Percentiles rank a stretch among this genome's conserved stretches.
These are phyloP conservation scores for Buathra laborator DNA, from an alignment of 2,888 invertebrate species.

Conservation along the genomic window DNA sequence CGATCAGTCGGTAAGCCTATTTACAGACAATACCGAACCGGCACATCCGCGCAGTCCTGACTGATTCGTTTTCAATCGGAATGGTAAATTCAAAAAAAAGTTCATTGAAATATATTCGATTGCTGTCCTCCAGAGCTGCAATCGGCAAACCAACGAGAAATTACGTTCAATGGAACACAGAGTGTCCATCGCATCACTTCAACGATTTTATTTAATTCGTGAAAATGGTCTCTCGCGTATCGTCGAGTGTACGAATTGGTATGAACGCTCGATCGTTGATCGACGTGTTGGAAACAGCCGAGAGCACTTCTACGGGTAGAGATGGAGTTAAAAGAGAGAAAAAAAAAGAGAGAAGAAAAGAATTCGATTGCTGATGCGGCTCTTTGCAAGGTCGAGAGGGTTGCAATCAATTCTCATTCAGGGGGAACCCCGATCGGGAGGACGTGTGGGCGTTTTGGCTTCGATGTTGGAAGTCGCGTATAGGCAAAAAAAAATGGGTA, in stretches of 20 bases:
- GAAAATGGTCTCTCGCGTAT: background rate
- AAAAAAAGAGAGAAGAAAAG: conserved; percentile 48
- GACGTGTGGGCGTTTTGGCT: conserved; percentile 23
- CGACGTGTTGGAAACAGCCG: conserved; percentile 16
- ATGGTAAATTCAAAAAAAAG: conserved; percentile 56
- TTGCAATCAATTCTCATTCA: conserved; percentile 68
- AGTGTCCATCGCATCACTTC: background rate
- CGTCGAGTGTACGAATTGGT: background rate
- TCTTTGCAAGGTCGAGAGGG: conserved; percentile 42
- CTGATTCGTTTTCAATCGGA: conserved; percentile 31
- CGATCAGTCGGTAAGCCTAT: background rate
- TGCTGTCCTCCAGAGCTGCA: conserved; percentile 24
- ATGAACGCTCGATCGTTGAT: conserved; percentile 32
- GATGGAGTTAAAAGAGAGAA: conserved; percentile 29
- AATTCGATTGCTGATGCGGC: conserved; percentile 57
- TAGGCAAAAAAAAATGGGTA: conserved; percentile 46
- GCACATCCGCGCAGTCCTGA: background rate
- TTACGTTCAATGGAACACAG: conserved; percentile 37
- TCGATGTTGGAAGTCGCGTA: conserved; percentile 34
- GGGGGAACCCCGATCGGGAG: conserved; percentile 34
- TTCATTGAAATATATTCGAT: conserved; percentile 64
- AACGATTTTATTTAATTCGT: conserved; percentile 37
- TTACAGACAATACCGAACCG: background rate
- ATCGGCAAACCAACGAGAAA: conserved; percentile 39
- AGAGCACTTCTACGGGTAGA: conserved; percentile 24